These are phyloP conservation scores for Diprion similis DNA, from an alignment of 1,140 invertebrate genomes.

Conservation along the genomic window DNA sequence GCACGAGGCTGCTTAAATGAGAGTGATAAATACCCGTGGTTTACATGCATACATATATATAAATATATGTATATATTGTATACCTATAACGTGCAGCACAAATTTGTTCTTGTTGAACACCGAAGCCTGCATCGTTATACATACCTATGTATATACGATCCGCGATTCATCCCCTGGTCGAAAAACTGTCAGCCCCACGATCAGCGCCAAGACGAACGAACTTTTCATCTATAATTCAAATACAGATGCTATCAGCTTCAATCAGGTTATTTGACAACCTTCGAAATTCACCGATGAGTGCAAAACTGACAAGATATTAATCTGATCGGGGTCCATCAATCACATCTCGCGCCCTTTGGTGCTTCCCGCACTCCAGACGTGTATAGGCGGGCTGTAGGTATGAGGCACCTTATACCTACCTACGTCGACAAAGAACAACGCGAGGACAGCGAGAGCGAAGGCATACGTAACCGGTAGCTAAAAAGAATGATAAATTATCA, in stretches of 20 bases:
- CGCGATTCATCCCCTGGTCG: background rate
- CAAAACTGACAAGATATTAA: slow-evolving; percentile 4
- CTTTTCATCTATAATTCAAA: slow-evolving; percentile 4
- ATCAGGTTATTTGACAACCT: background rate
- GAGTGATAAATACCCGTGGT: slow-evolving; percentile 1
- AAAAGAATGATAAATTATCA: slow-evolving; percentile 8
- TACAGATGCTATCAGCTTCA: background rate
- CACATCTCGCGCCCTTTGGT: background rate
- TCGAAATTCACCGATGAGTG: background rate
- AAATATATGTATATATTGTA: background rate
- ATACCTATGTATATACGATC: too few species aligned
- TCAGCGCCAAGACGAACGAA: background rate
- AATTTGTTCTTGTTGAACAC: background rate
- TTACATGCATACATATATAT: background rate
- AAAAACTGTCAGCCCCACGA: background rate
- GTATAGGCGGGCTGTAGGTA: too few species aligned
- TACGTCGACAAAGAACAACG: background rate
- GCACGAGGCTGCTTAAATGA: background rate
- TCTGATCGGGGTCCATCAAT: background rate
- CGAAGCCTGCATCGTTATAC: background rate
- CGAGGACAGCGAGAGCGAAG: background rate
- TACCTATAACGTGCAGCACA: background rate
- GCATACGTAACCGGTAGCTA: slow-evolving; percentile 4
- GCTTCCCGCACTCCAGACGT: background rate
- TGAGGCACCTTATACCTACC: background rate